A percentile compares a stretch with the other conserved stretches of the same genome.
Conservation (phyloP, 37 sponge, comb jelly and placozoan species). For the Oopsacas minuta region DNA sequence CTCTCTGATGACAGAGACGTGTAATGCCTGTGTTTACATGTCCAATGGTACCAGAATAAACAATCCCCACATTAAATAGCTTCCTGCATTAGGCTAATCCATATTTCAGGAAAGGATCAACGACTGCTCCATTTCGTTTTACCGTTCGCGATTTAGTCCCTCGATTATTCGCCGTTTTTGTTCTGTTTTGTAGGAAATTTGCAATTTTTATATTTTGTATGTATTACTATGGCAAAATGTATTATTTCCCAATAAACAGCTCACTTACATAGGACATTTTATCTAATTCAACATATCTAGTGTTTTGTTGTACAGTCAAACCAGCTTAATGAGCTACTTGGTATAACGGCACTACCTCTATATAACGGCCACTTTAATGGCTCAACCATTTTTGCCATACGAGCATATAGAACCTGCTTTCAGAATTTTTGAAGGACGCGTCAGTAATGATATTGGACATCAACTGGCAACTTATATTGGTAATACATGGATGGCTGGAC, state of each 20-base stretch:
- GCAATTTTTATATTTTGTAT: too few species aligned
- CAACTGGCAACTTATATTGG: constrained; percentile 8
- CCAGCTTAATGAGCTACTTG: too few species aligned
- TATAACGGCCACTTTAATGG: too few species aligned
- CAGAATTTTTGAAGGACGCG: constrained; percentile 15
- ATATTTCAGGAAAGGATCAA: neutral
- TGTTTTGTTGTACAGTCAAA: too few species aligned
- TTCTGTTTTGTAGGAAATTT: too few species aligned
- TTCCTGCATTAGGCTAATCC: neutral
- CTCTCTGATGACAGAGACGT: neutral
- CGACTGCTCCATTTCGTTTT: neutral
- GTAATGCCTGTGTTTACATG: neutral
- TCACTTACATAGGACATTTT: too few species aligned
- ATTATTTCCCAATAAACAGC: too few species aligned
- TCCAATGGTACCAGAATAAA: neutral
- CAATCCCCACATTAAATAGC: neutral
- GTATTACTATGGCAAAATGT: too few species aligned
- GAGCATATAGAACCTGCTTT: constrained; percentile 20
- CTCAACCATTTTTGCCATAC: constrained; percentile 11
- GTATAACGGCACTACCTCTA: too few species aligned
- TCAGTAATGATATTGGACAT: constrained; percentile 16
- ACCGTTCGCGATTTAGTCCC: too few species aligned
- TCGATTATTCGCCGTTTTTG: too few species aligned
- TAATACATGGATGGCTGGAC: constrained; percentile 13
- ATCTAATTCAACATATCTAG: too few species aligned